Percentiles rank a stretch among this genome's conserved stretches.
Evolutionary conservation across 92 coral and sea anemone species (phyloP).

Genomic region (Epizoanthus illoricatus): DNA sequence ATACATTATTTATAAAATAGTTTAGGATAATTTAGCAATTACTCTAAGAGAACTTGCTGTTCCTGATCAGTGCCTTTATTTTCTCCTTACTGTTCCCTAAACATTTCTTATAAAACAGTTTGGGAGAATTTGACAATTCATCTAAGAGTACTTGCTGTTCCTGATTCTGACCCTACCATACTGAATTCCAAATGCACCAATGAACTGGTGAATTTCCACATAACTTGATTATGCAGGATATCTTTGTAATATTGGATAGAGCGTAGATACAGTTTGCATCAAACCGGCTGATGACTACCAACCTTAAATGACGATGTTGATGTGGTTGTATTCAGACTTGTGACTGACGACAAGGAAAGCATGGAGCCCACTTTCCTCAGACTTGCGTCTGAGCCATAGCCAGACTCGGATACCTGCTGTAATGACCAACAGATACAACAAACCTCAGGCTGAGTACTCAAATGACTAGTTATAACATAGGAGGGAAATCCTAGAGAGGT

Average conservation of each 20-base stretch:
- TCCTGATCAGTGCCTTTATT: too few relatives aligned
- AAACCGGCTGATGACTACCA: neutral
- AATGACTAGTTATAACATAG: neutral
- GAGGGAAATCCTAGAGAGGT: neutral
- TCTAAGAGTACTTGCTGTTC: too few relatives aligned
- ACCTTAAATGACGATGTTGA: slow-evolving; percentile 98
- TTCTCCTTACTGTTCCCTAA: too few relatives aligned
- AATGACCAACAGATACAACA: neutral
- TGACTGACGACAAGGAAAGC: slow-evolving; percentile 94
- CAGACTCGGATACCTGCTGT: slow-evolving; percentile 92
- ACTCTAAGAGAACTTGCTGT: too few relatives aligned
- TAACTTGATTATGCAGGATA: neutral
- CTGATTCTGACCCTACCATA: too few relatives aligned
- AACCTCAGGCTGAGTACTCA: neutral
- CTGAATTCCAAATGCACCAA: too few relatives aligned
- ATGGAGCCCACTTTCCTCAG: slow-evolving; percentile 94
- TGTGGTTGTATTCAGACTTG: slow-evolving; percentile 88
- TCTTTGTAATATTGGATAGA: neutral
- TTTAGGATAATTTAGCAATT: too few relatives aligned
- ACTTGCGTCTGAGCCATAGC: slow-evolving; percentile 98
- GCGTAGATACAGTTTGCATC: neutral
- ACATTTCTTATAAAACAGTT: too few relatives aligned
- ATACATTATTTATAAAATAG: too few relatives aligned
- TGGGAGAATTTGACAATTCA: too few relatives aligned
- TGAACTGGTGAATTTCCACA: too few relatives aligned